Percentiles rank a stretch among this genome's conserved stretches.
These are phyloP conservation scores for Neogobius melanostomus DNA, from an alignment of 2,113 vertebrate genomes.

Conservation along the genomic window DNA sequence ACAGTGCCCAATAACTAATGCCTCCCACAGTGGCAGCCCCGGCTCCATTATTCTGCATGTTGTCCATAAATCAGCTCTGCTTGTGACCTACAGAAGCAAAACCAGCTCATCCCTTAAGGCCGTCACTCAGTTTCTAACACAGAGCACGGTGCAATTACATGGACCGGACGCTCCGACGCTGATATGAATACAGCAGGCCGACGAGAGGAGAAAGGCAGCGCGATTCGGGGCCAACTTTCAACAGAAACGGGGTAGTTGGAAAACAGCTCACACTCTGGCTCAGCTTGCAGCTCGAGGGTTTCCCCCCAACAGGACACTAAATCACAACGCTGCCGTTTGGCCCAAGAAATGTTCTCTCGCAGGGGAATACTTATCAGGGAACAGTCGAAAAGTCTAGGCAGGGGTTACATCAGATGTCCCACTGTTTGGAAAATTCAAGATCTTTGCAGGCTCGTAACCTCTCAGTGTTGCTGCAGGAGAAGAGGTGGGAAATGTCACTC, in stretches of 20 bases:
- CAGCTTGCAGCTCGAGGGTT: slow-evolving; percentile 14
- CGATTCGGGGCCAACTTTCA: slow-evolving; percentile 24
- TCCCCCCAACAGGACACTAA: slow-evolving; percentile 7
- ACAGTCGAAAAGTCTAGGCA: background rate
- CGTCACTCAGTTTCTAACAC: slow-evolving; percentile 58
- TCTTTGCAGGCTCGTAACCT: too few species aligned
- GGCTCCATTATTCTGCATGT: slow-evolving; percentile 63
- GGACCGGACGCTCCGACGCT: background rate
- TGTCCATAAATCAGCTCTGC: slow-evolving; percentile 58
- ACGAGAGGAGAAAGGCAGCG: slow-evolving; percentile 8
- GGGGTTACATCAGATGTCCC: background rate
- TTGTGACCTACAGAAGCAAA: slow-evolving; percentile 52
- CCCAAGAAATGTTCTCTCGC: slow-evolving; percentile 27
- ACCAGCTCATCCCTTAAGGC: slow-evolving; percentile 54
- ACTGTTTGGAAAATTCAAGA: background rate
- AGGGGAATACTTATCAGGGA: slow-evolving; percentile 11
- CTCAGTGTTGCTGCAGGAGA: too few species aligned
- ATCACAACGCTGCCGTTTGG: slow-evolving; percentile 22
- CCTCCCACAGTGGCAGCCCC: slow-evolving; percentile 36
- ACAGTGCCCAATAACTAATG: slow-evolving; percentile 61
- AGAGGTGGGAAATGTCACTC: too few species aligned
- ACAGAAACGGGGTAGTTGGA: slow-evolving; percentile 49
- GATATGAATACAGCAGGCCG: slow-evolving; percentile 17
- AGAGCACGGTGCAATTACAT: slow-evolving; percentile 37
- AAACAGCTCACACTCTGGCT: slow-evolving; percentile 56